These are phyloP conservation scores for Chelidonichthys spinosus DNA, from an alignment of 2,797 vertebrate genomes.

Conservation along the genomic window DNA sequence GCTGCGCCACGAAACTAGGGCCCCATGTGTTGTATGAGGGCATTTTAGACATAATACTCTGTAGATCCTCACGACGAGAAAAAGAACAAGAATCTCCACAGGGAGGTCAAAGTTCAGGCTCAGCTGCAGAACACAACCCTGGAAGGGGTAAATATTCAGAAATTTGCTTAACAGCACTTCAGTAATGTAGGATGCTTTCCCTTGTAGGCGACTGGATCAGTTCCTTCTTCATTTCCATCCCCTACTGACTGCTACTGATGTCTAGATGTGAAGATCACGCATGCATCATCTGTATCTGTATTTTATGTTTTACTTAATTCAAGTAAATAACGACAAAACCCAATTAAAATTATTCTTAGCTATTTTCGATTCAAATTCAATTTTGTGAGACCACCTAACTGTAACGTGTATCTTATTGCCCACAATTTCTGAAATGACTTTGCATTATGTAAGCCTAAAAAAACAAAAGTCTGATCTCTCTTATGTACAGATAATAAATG, in stretches of 20 bases:
- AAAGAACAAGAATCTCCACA: constrained; percentile 49
- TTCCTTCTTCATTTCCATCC: constrained; percentile 19
- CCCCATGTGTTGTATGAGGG: constrained; percentile 12
- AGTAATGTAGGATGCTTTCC: constrained; percentile 9
- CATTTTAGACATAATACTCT: constrained; percentile 32
- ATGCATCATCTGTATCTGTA: neutral
- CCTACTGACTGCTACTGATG: neutral
- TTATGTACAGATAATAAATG: neutral
- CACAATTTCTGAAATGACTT: neutral
- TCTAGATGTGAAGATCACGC: constrained; percentile 19
- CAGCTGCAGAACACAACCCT: constrained; percentile 16
- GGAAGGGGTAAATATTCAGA: constrained; percentile 6
- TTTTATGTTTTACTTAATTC: neutral
- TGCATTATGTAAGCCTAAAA: constrained; percentile 2
- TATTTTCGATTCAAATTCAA: neutral
- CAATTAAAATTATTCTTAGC: neutral
- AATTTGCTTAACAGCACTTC: constrained; percentile 34
- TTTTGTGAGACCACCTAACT: neutral
- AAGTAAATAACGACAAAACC: neutral
- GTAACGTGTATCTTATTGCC: neutral
- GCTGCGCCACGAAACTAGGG: too few relatives aligned
- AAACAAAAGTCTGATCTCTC: neutral
- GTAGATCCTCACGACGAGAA: constrained; percentile 56
- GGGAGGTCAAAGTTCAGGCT: constrained; percentile 51
- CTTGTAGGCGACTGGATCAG: neutral